Conservation (phyloP, 2,888 invertebrate genomes). For the Lysandra bellargus region DNA sequence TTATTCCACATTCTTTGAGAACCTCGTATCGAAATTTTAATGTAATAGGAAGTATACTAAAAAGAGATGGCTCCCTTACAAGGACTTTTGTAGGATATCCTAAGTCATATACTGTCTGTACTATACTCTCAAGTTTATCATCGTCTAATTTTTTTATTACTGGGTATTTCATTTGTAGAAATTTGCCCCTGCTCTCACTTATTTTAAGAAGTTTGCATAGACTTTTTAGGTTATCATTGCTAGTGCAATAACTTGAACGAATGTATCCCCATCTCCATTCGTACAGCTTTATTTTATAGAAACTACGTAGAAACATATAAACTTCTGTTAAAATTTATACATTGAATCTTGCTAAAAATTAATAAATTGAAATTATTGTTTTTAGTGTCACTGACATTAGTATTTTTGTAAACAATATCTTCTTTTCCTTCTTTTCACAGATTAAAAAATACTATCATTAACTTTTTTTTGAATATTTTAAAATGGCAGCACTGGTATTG, state of each 20-base stretch:
- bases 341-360: not conserved
- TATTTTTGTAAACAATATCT: not conserved
- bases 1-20: slow-evolving; percentile 68
- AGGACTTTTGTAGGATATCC: slow-evolving; percentile 56
- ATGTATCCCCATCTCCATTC: slow-evolving; percentile 32
- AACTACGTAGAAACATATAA: slow-evolving; percentile 39
- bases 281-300: slow-evolving; percentile 35
- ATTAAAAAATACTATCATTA: not conserved
- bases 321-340: not conserved
- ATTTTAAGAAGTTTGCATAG: slow-evolving; percentile 59
- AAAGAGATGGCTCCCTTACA: slow-evolving; percentile 58
- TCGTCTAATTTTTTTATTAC: slow-evolving; percentile 55
- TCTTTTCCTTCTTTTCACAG: not conserved
- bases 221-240: slow-evolving; percentile 42
- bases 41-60: slow-evolving; percentile 62
- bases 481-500: not conserved
- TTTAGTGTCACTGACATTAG: not conserved
- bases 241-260: slow-evolving; percentile 32
- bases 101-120: slow-evolving; percentile 54
- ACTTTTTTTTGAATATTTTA: not conserved
- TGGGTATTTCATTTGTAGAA: slow-evolving; percentile 62
- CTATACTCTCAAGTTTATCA: slow-evolving; percentile 49
- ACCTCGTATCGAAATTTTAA: slow-evolving; percentile 62
- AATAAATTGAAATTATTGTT: not conserved
- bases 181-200: slow-evolving; percentile 56